Evolutionary conservation across 2,113 vertebrate genomes (phyloP), one percentile per base, ranked within the genome.

Genomic region (Pandion haliaetus): DNA sequence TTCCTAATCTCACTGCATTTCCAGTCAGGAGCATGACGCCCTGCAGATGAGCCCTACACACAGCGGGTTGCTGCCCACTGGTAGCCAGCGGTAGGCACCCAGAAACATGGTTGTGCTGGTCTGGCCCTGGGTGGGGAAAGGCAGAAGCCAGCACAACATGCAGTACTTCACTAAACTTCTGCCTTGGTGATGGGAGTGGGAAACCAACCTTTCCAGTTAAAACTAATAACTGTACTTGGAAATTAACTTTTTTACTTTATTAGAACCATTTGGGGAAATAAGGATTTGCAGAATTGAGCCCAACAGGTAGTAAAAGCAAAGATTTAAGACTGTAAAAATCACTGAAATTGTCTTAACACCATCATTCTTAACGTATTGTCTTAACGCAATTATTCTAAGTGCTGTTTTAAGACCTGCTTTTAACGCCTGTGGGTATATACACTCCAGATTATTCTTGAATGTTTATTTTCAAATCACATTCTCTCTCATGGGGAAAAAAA

Each of bases 31-130:
- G 49, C 1, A 1, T 49, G 80, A 6, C 34, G 32, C 32, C 14
- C 14, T 23, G 34, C 83, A 31, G 52, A 45, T 5, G 34, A 80
- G 28, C 34, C 44, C 49, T 1, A 32, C 0, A 44, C 42, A 3
- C 11, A 14, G 78, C 0, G 2, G 31, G 58, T 20, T 42, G 55
- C 69, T 76, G 55, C 58, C 38, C 29, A 10, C 65, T 42, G 31
- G 32, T 15, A 10, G 58, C 45, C 44, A 54, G n/a, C 20, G 65
- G 10, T 18, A 28, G 40, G n/a, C 36, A 25, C 44, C 34, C 69
- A 47, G 65, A 44, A 57, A 20, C 28, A 1, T 0, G 1, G 28
- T 3, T 61, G 29, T n/a, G 58, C 19, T 13, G 21, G 1, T 3
- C 25, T 4, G 29, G 49, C 31, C 31, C 18, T 2, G n/a, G 12